These are phyloP conservation scores for Myxocyprinus asiaticus DNA, from an alignment of 2,113 vertebrate species.

Conservation along the genomic window DNA sequence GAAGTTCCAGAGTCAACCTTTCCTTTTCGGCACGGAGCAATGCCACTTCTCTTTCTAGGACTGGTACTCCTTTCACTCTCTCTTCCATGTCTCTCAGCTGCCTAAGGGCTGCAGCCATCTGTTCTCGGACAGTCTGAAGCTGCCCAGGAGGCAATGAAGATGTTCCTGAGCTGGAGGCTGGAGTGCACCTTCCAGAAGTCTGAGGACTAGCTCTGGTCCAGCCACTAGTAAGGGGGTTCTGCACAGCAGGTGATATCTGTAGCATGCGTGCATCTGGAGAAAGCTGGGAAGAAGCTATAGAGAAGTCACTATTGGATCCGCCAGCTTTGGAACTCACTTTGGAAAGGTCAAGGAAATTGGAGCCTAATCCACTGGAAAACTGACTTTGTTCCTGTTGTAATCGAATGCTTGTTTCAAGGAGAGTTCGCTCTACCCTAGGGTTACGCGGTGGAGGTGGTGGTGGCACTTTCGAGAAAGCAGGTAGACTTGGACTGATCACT, in stretches of 20 bases:
- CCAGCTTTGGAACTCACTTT: constrained; percentile 44
- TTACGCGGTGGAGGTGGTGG: constrained; percentile 74
- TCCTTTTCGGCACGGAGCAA: constrained; percentile 85
- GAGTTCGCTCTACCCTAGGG: constrained; percentile 85
- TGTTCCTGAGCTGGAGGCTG: constrained; percentile 64
- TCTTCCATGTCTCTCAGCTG: constrained; percentile 94
- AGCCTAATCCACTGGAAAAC: constrained; percentile 64
- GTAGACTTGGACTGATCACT: constrained; percentile 62
- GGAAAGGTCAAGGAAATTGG: constrained; percentile 67
- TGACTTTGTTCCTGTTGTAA: constrained; percentile 85
- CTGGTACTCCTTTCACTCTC: constrained; percentile 85
- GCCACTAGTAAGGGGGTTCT: constrained; percentile 53
- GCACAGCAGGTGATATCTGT: constrained; percentile 9
- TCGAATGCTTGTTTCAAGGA: constrained; percentile 88
- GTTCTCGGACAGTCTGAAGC: constrained; percentile 91
- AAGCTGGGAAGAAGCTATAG: not conserved
- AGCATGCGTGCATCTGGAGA: constrained; percentile 29
- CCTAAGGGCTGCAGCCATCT: constrained; percentile 88
- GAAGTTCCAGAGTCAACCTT: constrained; percentile 73
- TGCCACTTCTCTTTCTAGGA: constrained; percentile 84
- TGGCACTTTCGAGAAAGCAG: constrained; percentile 72
- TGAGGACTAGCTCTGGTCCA: constrained; percentile 77
- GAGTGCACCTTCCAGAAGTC: constrained; percentile 85
- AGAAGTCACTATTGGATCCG: constrained; percentile 24
- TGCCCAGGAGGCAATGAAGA: constrained; percentile 77